phyloP scores from a whole-genome alignment of 2,113 vertebrate genomes.

The Clarias batrachus region DNA sequence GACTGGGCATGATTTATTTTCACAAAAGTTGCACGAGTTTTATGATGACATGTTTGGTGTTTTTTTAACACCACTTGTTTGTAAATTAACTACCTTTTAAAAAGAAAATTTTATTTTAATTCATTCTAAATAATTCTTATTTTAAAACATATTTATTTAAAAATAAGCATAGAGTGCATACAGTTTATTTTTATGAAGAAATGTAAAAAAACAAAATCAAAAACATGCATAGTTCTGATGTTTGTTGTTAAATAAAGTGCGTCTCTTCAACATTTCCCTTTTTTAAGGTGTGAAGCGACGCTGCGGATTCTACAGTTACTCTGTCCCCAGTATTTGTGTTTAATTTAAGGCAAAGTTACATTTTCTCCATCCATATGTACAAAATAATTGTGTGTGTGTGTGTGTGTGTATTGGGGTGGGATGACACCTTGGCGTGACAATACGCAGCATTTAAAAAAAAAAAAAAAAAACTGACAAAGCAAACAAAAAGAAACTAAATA shows the following conservation, averaged over 20 bases:
- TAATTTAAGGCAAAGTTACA: slow-evolving; percentile 47
- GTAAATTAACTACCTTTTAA: background rate
- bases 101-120: background rate
- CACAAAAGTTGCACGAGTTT: background rate
- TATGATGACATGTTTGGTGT: background rate
- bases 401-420: background rate
- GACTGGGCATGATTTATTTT: background rate
- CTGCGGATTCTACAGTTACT: slow-evolving; percentile 68
- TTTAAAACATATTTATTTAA: background rate
- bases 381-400: background rate
- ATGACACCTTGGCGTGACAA: background rate
- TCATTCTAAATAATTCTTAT: background rate
- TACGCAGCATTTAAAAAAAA: background rate
- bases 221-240: background rate
- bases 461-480: background rate
- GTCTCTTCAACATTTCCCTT: slow-evolving; percentile 51
- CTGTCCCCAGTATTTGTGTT: slow-evolving; percentile 69
- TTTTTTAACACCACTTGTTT: background rate
- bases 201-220: background rate
- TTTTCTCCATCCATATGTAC: background rate
- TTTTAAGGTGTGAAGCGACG: slow-evolving; percentile 53
- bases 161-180: background rate
- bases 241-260: slow-evolving; percentile 34
- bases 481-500: background rate
- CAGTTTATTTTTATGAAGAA: background rate